phyloP scores from a whole-genome alignment of 2,113 vertebrate genomes.

The Xyrauchen texanus region DNA sequence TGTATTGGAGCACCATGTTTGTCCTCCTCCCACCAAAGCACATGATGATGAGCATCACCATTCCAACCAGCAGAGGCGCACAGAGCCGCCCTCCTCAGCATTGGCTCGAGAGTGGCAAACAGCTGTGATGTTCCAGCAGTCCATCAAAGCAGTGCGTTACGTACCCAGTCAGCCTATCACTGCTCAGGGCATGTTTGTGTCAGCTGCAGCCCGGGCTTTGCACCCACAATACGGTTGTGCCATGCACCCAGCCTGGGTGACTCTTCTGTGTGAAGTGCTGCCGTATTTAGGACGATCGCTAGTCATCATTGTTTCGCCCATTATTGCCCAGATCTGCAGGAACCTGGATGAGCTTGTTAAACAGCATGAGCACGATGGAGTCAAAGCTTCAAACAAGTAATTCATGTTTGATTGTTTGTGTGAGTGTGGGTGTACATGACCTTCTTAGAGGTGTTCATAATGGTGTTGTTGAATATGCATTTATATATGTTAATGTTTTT shows the following conservation, averaged over 20 bases:
- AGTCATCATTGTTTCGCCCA: conserved; percentile 88
- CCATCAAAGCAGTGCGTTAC: conserved; percentile 87
- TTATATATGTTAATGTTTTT: neutral
- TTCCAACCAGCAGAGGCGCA: neutral
- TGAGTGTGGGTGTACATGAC: neutral
- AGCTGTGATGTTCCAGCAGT: conserved; percentile 88
- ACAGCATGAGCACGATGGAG: conserved; percentile 85
- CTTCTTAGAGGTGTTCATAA: neutral
- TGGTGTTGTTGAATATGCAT: neutral
- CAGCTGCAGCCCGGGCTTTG: conserved; percentile 85
- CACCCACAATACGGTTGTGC: conserved; percentile 88
- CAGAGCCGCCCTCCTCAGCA: conserved; percentile 55
- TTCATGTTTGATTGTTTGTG: neutral
- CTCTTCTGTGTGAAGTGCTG: conserved; percentile 83
- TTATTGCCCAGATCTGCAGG: conserved; percentile 90
- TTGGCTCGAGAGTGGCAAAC: conserved; percentile 91
- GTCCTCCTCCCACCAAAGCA: conserved; percentile 68
- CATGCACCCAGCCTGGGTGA: conserved; percentile 95
- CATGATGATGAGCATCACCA: conserved; percentile 61
- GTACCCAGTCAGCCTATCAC: conserved; percentile 89
- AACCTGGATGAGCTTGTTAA: conserved; percentile 92
- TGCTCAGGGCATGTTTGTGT: conserved; percentile 91
- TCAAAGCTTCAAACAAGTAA: conserved; percentile 81
- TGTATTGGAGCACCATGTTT: conserved; percentile 85
- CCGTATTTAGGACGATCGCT: conserved; percentile 91